These are phyloP conservation scores for Genyomyrus donnyi DNA, from an alignment of 2,113 vertebrate species.

Conservation along the genomic window DNA sequence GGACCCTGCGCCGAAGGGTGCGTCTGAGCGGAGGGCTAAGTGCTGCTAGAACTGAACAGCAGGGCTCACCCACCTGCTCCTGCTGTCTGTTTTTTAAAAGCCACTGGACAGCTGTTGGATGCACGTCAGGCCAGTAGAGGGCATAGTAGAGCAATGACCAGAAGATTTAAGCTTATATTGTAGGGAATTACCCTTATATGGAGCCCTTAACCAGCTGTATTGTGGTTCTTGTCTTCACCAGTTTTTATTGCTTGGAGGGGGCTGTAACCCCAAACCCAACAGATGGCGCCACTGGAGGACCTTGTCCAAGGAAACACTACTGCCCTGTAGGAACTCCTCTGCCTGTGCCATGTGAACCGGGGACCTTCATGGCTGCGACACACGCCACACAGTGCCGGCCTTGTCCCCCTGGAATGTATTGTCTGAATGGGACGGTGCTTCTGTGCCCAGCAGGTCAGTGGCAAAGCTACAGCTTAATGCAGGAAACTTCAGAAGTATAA, in stretches of 20 bases:
- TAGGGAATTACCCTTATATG: neutral
- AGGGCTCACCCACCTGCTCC: neutral
- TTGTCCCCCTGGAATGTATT: constrained; percentile 73
- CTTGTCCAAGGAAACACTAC: constrained; percentile 61
- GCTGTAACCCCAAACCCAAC: constrained; percentile 48
- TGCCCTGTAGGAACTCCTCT: constrained; percentile 63
- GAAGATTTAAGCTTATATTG: neutral
- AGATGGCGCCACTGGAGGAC: constrained; percentile 58
- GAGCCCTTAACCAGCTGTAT: neutral
- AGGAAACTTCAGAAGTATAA: neutral
- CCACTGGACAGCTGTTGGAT: neutral
- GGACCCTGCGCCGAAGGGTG: constrained; percentile 69
- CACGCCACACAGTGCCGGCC: constrained; percentile 58
- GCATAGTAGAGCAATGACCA: neutral
- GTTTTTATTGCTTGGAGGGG: constrained; percentile 58
- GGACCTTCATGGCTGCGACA: constrained; percentile 59
- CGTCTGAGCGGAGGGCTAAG: neutral
- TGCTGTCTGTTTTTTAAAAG: neutral
- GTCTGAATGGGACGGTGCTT: constrained; percentile 56
- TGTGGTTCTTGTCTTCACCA: constrained; percentile 20
- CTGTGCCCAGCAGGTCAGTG: constrained; percentile 74
- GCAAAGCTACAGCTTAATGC: neutral
- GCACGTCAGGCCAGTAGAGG: neutral
- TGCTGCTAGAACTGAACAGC: neutral
- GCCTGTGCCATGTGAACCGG: constrained; percentile 58